These are phyloP conservation scores for Thera britannica DNA, from an alignment of 2,888 invertebrate species.

Conservation along the genomic window DNA sequence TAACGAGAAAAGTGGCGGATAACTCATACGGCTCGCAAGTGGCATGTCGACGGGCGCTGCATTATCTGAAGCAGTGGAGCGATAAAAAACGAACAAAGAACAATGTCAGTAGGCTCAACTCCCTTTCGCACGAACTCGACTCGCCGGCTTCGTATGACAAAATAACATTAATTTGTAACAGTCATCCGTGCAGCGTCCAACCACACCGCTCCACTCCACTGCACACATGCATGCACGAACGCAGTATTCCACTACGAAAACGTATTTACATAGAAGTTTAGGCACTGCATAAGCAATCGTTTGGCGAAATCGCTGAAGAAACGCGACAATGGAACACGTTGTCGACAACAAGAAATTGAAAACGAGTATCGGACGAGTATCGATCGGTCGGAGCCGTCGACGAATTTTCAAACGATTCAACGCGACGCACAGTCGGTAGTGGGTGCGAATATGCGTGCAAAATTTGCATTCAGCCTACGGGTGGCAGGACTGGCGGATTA, in stretches of 20 bases:
- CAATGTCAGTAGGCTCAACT: constrained; percentile 78
- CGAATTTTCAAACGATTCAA: constrained; percentile 65
- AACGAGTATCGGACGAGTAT: constrained; percentile 26
- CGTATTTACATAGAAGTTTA: constrained; percentile 68
- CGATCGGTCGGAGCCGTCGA: constrained; percentile 45
- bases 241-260: constrained; percentile 63
- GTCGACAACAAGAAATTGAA: constrained; percentile 28
- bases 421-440: constrained; percentile 55
- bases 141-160: constrained; percentile 72
- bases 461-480: constrained; percentile 55
- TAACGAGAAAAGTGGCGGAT: constrained; percentile 79
- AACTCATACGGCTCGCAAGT: constrained; percentile 67
- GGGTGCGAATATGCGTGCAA: constrained; percentile 67
- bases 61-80: constrained; percentile 80
- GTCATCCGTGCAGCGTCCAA: constrained; percentile 54
- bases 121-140: constrained; percentile 77
- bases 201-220: constrained; percentile 60
- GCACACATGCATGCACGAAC: constrained; percentile 63
- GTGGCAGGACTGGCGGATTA: constrained; percentile 22
- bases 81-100: constrained; percentile 83
- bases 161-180: constrained; percentile 71
- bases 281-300: constrained; percentile 63
- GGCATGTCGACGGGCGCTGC: constrained; percentile 60
- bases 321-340: constrained; percentile 51
- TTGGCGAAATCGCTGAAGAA: constrained; percentile 69